Percentiles rank a stretch among this genome's conserved stretches.
phyloP scores from a whole-genome alignment of 2,113 vertebrate species.

The Pao palembangensis region DNA sequence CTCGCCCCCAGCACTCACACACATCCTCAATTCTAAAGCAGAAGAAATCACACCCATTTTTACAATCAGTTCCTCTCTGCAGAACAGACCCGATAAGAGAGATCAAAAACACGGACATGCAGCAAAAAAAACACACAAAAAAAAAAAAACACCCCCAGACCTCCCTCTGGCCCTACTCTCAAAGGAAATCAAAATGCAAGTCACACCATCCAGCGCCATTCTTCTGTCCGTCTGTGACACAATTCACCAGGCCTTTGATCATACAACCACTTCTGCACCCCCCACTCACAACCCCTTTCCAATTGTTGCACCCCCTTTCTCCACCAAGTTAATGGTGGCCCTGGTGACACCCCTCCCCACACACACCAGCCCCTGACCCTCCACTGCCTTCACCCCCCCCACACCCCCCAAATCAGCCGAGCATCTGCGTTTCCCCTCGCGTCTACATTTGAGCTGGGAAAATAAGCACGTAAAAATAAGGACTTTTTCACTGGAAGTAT shows the following conservation, averaged over 20 bases:
- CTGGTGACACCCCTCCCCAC: slow-evolving; percentile 33
- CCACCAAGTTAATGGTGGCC: slow-evolving; percentile 51
- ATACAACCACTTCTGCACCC: slow-evolving; percentile 51
- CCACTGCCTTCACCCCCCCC: slow-evolving; percentile 2
- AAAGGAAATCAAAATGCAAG: slow-evolving; percentile 71
- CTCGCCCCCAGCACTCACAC: background rate
- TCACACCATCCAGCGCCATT: slow-evolving; percentile 62
- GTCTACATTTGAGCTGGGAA: too few species aligned
- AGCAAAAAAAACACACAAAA: too few species aligned
- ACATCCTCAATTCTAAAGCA: too few species aligned
- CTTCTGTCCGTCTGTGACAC: slow-evolving; percentile 63
- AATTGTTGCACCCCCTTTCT: slow-evolving; percentile 21
- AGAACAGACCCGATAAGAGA: too few species aligned
- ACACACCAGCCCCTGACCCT: slow-evolving; percentile 17
- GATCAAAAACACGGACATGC: too few species aligned
- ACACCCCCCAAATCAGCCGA: background rate
- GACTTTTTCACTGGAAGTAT: background rate
- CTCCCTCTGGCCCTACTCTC: slow-evolving; percentile 7
- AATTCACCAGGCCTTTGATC: slow-evolving; percentile 71
- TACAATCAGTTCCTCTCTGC: too few species aligned
- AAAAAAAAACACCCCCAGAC: background rate
- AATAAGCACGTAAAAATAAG: too few species aligned
- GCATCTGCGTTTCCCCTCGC: too few species aligned
- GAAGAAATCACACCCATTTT: too few species aligned
- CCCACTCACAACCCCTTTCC: slow-evolving; percentile 14